Evolutionary conservation across 2,888 invertebrate genomes (phyloP).

Genomic region (Cheilosia vulpina): DNA sequence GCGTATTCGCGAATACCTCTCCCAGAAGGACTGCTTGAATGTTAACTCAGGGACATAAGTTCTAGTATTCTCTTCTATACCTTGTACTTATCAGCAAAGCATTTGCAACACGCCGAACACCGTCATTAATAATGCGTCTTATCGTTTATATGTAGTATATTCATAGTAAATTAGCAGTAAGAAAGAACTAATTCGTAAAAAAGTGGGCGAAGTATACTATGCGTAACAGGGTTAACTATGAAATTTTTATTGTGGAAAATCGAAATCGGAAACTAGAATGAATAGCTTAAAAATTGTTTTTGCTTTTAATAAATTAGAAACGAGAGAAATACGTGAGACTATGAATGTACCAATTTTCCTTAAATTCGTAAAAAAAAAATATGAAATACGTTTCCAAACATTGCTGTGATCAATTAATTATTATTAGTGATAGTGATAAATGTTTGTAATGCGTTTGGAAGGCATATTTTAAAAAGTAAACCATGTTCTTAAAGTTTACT

Average conservation of each 20-base stretch:
- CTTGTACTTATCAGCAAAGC: conserved; percentile 51
- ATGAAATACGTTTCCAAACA: conserved; percentile 54
- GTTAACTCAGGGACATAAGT: conserved; percentile 31
- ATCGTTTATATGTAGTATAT: conserved; percentile 18
- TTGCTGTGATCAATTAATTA: conserved; percentile 65
- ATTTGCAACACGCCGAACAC: conserved; percentile 29
- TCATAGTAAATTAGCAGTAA: conserved; percentile 8
- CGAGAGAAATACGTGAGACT: conserved; percentile 28
- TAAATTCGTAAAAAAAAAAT: conserved; percentile 33
- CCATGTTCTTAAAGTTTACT: conserved; percentile 15
- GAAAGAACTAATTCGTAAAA: conserved; percentile 10
- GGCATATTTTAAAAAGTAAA: conserved; percentile 44
- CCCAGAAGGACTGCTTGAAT: conserved; percentile 75
- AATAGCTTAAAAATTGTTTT: conserved; percentile 18
- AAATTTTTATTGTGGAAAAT: conserved; percentile 32
- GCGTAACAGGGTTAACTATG: conserved; percentile 53
- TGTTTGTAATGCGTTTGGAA: conserved; percentile 63
- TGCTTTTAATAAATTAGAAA: conserved; percentile 5
- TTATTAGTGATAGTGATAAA: conserved; percentile 54
- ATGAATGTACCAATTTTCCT: conserved; percentile 55
- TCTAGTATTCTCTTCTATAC: not conserved
- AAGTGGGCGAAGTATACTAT: conserved; percentile 56
- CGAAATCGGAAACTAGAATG: conserved; percentile 4
- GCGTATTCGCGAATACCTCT: conserved; percentile 80
- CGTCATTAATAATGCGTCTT: conserved; percentile 30